Base-by-base conservation (phyloP, 2,113 vertebrate species). In the Python bivittatus region DNA sequence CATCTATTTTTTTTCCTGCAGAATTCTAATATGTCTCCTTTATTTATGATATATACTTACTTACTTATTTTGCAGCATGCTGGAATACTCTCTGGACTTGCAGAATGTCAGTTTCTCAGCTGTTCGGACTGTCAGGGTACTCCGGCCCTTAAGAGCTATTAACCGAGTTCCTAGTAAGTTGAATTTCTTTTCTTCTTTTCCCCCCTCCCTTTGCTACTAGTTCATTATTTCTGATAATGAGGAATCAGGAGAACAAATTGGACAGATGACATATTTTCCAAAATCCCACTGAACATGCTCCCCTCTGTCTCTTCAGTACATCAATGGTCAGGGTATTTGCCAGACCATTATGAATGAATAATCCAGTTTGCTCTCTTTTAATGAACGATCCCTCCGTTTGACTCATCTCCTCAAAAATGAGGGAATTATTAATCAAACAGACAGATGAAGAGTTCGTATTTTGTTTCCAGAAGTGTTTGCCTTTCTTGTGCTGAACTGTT, bases 71-170 rank as follows among this genome's bases (percentile, higher is more conserved):
- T 84, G 3, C 98, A 99, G 99, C 97, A 99, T 99, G 99, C 96
- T 99, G 98, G 99, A 99, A 97, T 99, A 99, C 92, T 99, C 99
- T 23, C 97, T 99, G 97, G 98, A 99, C 98, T 97, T 99, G 96
- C 99, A 99, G 98, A 99, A 99, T 0, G 99, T 99, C 97, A 99
- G 99, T 95, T 99, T 99, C 96, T 99, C 99, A 0, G 99, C 99
- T 0, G 99, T 99, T 96, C 98, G 99, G 96, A 99, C 99, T 0
- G 99, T 99, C 88, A 98, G 99, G 0, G 99, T 99, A 96, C 98
- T 99, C 96, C 98, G 99, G 92, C 99, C 99, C 0, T 98, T 99
- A 96, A 98, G 99, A 98, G 99, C 99, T 97, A 99, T 99, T 96
- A 99, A 99, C 97, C 97, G 99, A 95, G 99, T 99, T 94, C 99